Percentiles rank a stretch among this genome's conserved stretches.
Evolutionary conservation across 2,113 vertebrate genomes (phyloP).

Genomic region (Mus spicilegus): DNA sequence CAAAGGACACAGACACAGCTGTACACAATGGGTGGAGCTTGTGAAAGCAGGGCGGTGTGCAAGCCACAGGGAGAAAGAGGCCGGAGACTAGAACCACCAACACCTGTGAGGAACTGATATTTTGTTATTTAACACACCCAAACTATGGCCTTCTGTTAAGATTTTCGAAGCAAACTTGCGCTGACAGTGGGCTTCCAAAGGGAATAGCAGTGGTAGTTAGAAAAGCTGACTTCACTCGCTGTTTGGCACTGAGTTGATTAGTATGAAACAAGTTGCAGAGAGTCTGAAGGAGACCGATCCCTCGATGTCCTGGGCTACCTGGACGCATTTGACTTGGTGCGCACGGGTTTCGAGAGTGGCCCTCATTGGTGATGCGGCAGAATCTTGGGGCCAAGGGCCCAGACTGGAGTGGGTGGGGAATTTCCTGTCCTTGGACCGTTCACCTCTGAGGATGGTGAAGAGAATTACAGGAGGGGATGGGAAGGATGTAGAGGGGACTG

Average conservation of each 20-base stretch:
- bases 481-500: rapidly evolving
- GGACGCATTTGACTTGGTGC: neutral
- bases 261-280: neutral
- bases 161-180: neutral
- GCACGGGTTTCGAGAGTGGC: neutral
- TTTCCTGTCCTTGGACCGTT: neutral
- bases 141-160: neutral
- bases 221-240: neutral
- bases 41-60: neutral
- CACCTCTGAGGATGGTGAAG: neutral
- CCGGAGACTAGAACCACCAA: neutral
- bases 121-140: neutral
- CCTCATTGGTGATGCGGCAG: neutral
- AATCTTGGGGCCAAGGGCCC: neutral
- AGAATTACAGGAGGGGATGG: neutral
- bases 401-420: neutral
- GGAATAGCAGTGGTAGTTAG: neutral
- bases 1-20: neutral
- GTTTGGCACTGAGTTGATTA: neutral
- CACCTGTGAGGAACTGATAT: neutral
- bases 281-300: neutral
- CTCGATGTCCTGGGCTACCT: neutral
- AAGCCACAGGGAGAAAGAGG: neutral
- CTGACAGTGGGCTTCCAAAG: neutral
- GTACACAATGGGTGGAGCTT: neutral